Evolutionary conservation across 2,888 invertebrate genomes (phyloP), one percentile per base, ranked within the genome.

Genomic region (Nephrotoma appendiculata): DNA sequence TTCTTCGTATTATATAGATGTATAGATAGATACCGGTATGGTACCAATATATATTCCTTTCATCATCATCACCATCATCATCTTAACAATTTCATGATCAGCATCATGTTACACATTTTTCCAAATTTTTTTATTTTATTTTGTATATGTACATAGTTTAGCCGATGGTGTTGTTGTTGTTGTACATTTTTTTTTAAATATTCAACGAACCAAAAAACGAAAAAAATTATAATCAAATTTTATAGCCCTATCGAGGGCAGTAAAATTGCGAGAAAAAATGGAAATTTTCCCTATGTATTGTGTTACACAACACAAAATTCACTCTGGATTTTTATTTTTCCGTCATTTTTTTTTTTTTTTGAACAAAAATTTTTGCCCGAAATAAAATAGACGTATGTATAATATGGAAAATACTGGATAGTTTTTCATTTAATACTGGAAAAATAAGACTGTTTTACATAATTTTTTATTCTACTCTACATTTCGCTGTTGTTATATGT

Each of bases 221-320:
- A 41, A 84, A 41, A 84, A 83, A 41, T 41, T 42, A 84, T 84
- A 84, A 84, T 84, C 84, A 84, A 84, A 84, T 84, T 84, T 84
- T 84, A 84, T 84, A 41, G 84, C 84, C 84, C 84, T 84, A 84
- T 84, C 84, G 84, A 84, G 84, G 84, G 84, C 84, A 84, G n/a
- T 84, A 41, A 84, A 84, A 84, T 84, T 84, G 84, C 84, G 42
- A 84, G 84, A 84, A 84, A 84, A 31, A 84, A 84, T 84, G 84
- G 84, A 84, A 84, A 42, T 71, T 71, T 71, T 31, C 3, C 71
- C 71, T 71, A 71, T 15, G 52, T 52, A 52, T 71, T 71, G 71
- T 71, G 31, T 71, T 31, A 31, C 71, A 71, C 71, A 71, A 31
- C 31, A 31, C 71, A 71, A 71, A 71, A 71, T 71, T 71, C 31